Evolutionary conservation across 2,797 vertebrate species (phyloP).

Genomic region (Molossus alvarezi): DNA sequence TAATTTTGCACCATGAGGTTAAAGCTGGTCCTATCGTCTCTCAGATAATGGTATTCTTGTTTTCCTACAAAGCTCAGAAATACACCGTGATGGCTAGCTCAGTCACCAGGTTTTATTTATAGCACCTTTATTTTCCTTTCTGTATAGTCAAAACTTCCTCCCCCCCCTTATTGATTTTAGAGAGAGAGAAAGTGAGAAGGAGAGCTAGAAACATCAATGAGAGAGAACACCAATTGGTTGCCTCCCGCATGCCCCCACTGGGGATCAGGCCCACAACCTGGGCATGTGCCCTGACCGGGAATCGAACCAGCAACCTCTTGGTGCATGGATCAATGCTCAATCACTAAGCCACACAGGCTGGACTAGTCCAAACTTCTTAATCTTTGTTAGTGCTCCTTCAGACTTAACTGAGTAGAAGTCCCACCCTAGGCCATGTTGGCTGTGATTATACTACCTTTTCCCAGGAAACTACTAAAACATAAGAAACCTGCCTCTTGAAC

Average conservation of each 20-base stretch:
- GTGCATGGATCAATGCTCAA: no score
- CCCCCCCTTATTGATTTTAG: no score
- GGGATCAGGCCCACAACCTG: no score
- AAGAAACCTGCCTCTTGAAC: neutral
- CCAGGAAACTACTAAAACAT: neutral
- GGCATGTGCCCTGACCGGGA: no score
- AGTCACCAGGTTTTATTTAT: neutral
- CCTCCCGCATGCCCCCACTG: no score
- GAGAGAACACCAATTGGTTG: no score
- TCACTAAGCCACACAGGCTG: no score
- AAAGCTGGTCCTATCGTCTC: neutral
- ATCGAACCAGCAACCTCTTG: no score
- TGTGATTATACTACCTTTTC: neutral
- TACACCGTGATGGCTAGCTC: neutral
- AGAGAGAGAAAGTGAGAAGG: no score
- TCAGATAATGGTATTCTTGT: neutral
- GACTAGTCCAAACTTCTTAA: neutral
- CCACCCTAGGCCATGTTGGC: no score
- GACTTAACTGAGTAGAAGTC: neutral
- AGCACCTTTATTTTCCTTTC: neutral
- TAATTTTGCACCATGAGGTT: neutral
- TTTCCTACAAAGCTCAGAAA: neutral
- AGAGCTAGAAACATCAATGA: no score
- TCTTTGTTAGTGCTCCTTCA: neutral
- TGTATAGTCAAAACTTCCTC: neutral